Conservation (phyloP, 2,113 vertebrate species). For the Eubucco bourcierii region DNA sequence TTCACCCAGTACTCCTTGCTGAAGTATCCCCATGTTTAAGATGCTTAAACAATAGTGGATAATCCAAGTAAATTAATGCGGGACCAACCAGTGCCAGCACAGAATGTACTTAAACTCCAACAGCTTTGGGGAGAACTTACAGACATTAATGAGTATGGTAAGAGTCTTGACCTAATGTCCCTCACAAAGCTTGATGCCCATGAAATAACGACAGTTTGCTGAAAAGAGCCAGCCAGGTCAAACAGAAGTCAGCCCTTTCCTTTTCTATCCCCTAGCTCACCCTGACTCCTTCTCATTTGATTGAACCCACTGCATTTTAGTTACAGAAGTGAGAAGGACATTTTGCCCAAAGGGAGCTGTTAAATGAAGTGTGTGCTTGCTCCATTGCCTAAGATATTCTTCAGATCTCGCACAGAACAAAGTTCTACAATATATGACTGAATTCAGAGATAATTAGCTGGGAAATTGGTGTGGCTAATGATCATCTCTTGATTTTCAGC, state of each 20-base stretch:
- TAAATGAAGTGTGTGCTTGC: neutral
- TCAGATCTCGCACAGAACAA: neutral
- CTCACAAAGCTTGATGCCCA: neutral
- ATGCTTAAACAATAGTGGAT: neutral
- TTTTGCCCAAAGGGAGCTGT: neutral
- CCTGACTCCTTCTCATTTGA: neutral
- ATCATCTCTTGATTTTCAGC: neutral
- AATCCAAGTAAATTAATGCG: neutral
- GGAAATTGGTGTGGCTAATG: neutral
- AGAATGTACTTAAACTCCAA: neutral
- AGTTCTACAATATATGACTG: neutral
- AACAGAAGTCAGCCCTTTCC: neutral
- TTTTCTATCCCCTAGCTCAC: neutral
- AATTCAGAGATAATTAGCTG: neutral
- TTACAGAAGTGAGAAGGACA: neutral
- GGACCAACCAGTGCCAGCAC: neutral
- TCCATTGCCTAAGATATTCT: neutral
- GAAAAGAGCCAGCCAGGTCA: neutral
- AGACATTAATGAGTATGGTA: neutral
- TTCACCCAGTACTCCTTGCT: neutral
- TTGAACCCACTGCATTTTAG: neutral
- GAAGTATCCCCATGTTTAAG: neutral
- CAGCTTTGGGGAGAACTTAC: neutral
- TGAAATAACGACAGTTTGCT: neutral
- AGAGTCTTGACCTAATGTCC: neutral